Conservation (phyloP, 2,888 invertebrate species). For the Hedya salicella region DNA sequence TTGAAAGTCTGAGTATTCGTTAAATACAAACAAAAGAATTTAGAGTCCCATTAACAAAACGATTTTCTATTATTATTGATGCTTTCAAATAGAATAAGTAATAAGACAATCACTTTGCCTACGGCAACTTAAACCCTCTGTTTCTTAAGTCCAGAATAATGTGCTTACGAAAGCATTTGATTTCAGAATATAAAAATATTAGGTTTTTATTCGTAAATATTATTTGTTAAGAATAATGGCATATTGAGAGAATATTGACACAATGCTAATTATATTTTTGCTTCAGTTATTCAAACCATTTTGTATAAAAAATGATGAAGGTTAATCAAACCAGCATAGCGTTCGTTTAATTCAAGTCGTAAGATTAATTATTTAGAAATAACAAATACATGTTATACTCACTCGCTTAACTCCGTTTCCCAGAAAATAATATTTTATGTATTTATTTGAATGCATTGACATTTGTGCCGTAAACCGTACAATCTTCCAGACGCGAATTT, state of each 20-base stretch:
- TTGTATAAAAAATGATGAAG: not conserved
- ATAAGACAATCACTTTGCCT: constrained; percentile 1
- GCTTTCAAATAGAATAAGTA: constrained; percentile 28
- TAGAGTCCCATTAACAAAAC: constrained; percentile 1
- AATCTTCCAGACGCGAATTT: too few species aligned
- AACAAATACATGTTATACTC: too few species aligned
- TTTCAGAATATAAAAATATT: constrained; percentile 1
- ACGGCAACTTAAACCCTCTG: not conserved
- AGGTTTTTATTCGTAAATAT: not conserved
- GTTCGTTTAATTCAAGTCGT: too few species aligned
- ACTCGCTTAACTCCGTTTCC: too few species aligned
- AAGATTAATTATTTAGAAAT: too few species aligned
- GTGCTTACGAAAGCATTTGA: not conserved
- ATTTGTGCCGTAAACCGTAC: too few species aligned
- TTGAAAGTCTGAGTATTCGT: constrained; percentile 1
- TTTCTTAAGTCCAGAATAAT: not conserved
- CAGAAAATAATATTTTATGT: too few species aligned
- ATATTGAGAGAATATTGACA: constrained; percentile 2
- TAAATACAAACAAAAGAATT: not conserved
- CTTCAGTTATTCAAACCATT: not conserved
- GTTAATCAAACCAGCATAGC: too few species aligned
- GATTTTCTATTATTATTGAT: constrained; percentile 11
- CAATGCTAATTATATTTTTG: constrained; percentile 5
- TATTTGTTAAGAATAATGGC: not conserved
- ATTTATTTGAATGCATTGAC: too few species aligned